Evolutionary conservation across 2,888 invertebrate species (phyloP), one percentile per base, ranked within the genome.

Genomic region (Drosophila eohydei): DNA sequence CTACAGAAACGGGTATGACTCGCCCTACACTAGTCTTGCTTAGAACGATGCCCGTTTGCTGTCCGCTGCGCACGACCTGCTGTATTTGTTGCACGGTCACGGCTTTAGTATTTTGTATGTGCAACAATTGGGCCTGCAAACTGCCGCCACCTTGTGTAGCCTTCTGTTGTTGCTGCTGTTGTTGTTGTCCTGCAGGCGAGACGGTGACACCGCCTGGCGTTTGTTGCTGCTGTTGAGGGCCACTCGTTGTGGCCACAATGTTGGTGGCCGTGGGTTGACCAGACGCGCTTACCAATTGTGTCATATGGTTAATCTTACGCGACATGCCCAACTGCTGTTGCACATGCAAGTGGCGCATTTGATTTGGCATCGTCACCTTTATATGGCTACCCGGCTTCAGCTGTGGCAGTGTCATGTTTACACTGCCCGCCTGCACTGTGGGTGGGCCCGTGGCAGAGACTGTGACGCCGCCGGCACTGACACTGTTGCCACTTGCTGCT

Each of bases 21-120:
- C 96, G 93, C 0, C 95, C 94, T 26, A 94, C 94, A 52, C 95
- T 93, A 0, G 94, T 94, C 88, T 95, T 95, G 1, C 95, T 94
- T 56, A 95, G 89, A 14, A 95, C 95, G 32, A 92, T 84, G 9
- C 95, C 94, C 64, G 92, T 94, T 58, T 94, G 94, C 57, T 92
- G 93, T 0, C 94, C 94, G 63, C 95, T 95, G 72, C 95, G 95
- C 92, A 96, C 94, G 12, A 96, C 95, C 89, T 96, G 96, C 73
- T 96, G 96, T 48, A 96, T 94, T 88, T 96, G 96, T 80, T 96
- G 96, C 67, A 96, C 95, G 0, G 95, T 96, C 91, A 96, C 95
- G 0, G 92, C 84, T 71, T 93, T 93, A 3, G 95, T 94, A 55
- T 95, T 94, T 83, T 95, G 95, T 4, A 97, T 96, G 48, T 92